phyloP scores from a whole-genome alignment of 2,113 vertebrate species.

The Rhagologus leucostigma region DNA sequence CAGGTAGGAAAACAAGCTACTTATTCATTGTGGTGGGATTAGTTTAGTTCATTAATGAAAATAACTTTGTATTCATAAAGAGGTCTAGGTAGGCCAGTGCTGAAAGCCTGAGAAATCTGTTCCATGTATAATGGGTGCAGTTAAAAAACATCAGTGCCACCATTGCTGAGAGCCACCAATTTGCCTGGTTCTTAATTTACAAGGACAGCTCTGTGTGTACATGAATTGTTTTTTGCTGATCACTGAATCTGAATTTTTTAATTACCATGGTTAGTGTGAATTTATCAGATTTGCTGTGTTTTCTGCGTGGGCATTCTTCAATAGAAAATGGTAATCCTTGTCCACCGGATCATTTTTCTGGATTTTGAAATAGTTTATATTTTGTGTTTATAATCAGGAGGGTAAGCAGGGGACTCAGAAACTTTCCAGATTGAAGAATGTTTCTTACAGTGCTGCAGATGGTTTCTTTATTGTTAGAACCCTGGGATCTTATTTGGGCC shows the following conservation, averaged over 20 bases:
- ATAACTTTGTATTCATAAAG: neutral
- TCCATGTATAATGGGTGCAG: neutral
- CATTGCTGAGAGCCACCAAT: neutral
- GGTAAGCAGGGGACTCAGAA: neutral
- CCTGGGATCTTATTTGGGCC: neutral
- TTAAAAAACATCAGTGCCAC: neutral
- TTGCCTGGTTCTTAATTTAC: neutral
- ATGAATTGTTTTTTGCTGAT: neutral
- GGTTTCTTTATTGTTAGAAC: neutral
- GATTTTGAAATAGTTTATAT: neutral
- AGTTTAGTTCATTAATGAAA: neutral
- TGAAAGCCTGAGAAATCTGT: neutral
- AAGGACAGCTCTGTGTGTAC: neutral
- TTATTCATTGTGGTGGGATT: neutral
- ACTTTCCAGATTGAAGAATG: neutral
- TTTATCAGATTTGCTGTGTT: neutral
- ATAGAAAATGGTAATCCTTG: neutral
- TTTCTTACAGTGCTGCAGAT: neutral
- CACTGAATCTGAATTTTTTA: neutral
- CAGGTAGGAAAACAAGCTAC: neutral
- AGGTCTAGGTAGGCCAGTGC: neutral
- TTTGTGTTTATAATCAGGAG: neutral
- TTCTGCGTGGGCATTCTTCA: rapidly evolving
- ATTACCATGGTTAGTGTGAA: neutral
- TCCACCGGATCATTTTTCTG: neutral